Conservation (phyloP, 2,113 vertebrate genomes). For the Setophaga kirtlandii region DNA sequence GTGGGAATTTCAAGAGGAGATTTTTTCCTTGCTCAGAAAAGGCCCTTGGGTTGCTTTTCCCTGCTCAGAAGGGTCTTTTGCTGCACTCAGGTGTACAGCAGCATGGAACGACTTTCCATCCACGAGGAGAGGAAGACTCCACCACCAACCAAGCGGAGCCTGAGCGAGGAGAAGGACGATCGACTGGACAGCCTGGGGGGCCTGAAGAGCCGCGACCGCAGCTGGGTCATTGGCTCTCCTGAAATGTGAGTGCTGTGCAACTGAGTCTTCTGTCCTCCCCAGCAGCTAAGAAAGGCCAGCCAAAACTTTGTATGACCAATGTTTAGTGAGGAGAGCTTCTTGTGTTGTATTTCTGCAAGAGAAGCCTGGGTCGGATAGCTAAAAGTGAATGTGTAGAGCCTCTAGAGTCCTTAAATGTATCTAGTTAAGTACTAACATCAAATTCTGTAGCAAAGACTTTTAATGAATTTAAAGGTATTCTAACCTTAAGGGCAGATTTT, state of each 20-base stretch:
- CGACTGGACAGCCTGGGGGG: conserved; percentile 82
- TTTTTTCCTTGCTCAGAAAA: not conserved
- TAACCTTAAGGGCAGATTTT: not conserved
- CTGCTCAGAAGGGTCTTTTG: not conserved
- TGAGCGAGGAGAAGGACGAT: conserved; percentile 93
- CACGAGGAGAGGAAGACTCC: conserved; percentile 90
- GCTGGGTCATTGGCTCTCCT: conserved; percentile 94
- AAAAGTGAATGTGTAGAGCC: not conserved
- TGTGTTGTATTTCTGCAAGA: not conserved
- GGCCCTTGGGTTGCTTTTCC: not conserved
- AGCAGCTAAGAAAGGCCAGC: not conserved
- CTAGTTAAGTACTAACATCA: not conserved
- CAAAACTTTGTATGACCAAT: not conserved
- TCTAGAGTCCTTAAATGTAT: not conserved
- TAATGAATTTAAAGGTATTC: not conserved
- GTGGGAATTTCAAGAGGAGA: not conserved
- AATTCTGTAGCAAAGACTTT: not conserved
- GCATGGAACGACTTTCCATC: conserved; percentile 94
- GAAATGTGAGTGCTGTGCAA: conserved; percentile 84
- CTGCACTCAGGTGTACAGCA: conserved; percentile 88
- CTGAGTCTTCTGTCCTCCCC: not conserved
- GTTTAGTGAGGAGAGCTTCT: not conserved
- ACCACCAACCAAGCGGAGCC: conserved; percentile 90
- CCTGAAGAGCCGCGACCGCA: conserved; percentile 86
- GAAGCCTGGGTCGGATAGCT: not conserved